Evolutionary conservation across 2,113 vertebrate genomes (phyloP).

Genomic region (Sphyrna mokarran): DNA sequence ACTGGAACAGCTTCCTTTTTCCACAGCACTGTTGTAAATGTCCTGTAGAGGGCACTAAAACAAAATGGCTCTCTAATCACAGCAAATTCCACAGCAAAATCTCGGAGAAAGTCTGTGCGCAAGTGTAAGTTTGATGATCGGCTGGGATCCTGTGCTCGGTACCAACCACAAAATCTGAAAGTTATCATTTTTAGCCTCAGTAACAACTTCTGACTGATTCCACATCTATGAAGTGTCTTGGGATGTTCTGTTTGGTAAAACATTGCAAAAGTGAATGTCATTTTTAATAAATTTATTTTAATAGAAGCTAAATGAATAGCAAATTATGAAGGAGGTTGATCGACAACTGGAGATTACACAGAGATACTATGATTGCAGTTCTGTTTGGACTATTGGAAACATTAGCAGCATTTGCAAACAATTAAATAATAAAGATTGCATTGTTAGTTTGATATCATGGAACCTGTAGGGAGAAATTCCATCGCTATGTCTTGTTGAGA

Average conservation of each 20-base stretch:
- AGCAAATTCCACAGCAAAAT: background rate
- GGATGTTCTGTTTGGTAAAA: background rate
- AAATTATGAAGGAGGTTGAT: background rate
- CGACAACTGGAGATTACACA: background rate
- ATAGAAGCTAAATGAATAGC: background rate
- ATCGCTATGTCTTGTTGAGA: background rate
- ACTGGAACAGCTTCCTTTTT: background rate
- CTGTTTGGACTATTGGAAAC: background rate
- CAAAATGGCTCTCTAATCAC: background rate
- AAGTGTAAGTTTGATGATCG: background rate
- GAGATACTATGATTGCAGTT: background rate
- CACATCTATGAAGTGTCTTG: background rate
- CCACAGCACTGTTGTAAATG: background rate
- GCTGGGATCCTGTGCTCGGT: background rate
- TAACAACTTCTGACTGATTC: background rate
- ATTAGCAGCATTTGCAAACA: background rate
- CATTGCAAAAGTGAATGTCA: background rate
- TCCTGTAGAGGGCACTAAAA: background rate
- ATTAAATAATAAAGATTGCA: background rate
- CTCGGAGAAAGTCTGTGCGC: background rate
- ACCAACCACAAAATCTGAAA: background rate
- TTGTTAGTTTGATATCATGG: background rate
- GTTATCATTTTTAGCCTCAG: background rate
- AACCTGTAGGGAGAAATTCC: background rate
- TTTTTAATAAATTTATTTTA: background rate